phyloP scores from a whole-genome alignment of 1,140 invertebrate species.

The Macrostomum lignano region DNA sequence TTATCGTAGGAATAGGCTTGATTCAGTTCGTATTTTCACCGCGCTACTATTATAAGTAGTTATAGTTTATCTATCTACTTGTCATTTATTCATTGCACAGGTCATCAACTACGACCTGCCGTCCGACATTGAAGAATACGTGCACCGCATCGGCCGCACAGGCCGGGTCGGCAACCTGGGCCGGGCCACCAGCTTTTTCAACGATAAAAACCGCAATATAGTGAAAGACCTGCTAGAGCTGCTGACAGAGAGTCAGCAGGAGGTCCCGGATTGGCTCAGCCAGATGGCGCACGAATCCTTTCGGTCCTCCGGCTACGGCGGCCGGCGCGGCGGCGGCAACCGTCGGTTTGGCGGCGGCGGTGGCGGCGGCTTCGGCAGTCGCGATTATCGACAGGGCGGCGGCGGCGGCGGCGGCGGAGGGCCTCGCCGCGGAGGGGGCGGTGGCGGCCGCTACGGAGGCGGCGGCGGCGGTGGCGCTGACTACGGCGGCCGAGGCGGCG shows the following conservation, averaged over 20 bases:
- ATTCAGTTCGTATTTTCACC: background rate
- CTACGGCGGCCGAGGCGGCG: too few species aligned
- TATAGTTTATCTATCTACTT: background rate
- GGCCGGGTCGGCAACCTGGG: conserved; percentile 68
- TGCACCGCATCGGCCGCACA: conserved; percentile 76
- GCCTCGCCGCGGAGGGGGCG: too few species aligned
- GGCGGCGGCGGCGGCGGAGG: too few species aligned
- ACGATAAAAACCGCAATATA: conserved; percentile 82
- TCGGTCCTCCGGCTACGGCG: too few species aligned
- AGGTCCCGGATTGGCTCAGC: conserved; percentile 52
- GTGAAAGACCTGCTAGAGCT: conserved; percentile 70
- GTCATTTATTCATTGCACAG: conserved; percentile 34
- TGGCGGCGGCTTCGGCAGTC: conserved; percentile 41
- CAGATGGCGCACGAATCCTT: conserved; percentile 35
- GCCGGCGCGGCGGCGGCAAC: conserved; percentile 26
- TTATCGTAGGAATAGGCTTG: too few species aligned
- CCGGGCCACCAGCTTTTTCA: conserved; percentile 94
- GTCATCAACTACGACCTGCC: conserved; percentile 81
- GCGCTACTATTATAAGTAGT: background rate
- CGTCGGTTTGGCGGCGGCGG: conserved; percentile 31
- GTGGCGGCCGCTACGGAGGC: too few species aligned
- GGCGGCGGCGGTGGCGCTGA: too few species aligned
- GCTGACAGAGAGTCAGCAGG: conserved; percentile 76
- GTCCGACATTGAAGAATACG: conserved; percentile 56
- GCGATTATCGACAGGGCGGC: conserved; percentile 53